Percentiles rank a stretch among this genome's conserved stretches.
These are phyloP conservation scores for Lamellibrachia luymesi DNA, from an alignment of 1,140 invertebrate species.

Conservation along the genomic window DNA sequence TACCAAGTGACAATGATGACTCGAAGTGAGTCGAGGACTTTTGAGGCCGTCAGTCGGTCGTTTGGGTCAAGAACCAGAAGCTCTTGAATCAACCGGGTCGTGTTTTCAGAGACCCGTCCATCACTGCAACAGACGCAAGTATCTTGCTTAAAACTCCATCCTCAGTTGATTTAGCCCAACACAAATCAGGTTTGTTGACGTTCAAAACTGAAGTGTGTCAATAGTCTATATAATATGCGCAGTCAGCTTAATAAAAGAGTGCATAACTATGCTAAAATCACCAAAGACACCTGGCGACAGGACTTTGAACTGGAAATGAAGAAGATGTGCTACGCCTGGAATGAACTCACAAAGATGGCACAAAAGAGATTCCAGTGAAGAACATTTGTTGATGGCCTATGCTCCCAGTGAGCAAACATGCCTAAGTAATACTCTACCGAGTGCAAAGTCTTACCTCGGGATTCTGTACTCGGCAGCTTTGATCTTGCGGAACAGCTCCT, in stretches of 20 bases:
- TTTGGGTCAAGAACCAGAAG: conserved; percentile 64
- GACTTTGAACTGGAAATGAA: neutral
- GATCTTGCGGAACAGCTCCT: conserved; percentile 78
- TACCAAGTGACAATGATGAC: conserved; percentile 60
- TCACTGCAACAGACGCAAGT: conserved; percentile 56
- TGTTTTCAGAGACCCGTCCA: conserved; percentile 62
- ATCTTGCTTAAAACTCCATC: neutral
- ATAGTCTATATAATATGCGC: neutral
- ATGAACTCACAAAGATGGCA: too few relatives aligned
- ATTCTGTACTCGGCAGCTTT: conserved; percentile 69
- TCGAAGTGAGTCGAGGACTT: conserved; percentile 63
- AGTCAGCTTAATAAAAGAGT: too few relatives aligned
- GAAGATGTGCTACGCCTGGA: too few relatives aligned
- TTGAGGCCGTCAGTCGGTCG: conserved; percentile 62
- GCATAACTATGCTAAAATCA: neutral
- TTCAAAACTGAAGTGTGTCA: conserved; percentile 14
- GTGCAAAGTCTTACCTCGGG: conserved; percentile 61
- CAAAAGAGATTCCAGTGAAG: too few relatives aligned
- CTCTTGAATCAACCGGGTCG: conserved; percentile 62
- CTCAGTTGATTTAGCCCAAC: too few relatives aligned
- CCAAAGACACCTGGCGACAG: neutral
- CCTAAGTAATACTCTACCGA: neutral
- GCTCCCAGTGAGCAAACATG: neutral
- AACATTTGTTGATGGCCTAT: too few relatives aligned
- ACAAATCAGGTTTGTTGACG: neutral